Conservation (phyloP, 1,140 invertebrate genomes). For the Antheraea pernyi region DNA sequence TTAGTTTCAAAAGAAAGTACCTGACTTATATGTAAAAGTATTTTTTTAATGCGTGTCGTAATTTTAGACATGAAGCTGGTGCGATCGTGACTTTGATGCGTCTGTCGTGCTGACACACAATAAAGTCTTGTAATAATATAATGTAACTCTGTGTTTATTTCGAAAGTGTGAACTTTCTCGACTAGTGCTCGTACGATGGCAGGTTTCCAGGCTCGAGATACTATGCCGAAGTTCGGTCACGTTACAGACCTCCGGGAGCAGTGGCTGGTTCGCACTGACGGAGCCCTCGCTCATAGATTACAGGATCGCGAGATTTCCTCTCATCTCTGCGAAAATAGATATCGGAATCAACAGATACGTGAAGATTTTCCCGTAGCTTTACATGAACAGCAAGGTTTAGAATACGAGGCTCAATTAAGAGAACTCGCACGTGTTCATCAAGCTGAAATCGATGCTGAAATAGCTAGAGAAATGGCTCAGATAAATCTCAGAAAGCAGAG, state of each 20-base stretch:
- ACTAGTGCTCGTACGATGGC: slow-evolving; percentile 45
- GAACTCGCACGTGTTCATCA: slow-evolving; percentile 57
- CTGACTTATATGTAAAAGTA: neutral
- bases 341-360: slow-evolving; percentile 91
- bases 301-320: slow-evolving; percentile 94
- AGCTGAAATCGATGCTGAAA: slow-evolving; percentile 66
- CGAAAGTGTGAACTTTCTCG: slow-evolving; percentile 32
- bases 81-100: slow-evolving; percentile 3
- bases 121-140: slow-evolving; percentile 28
- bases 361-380: slow-evolving; percentile 93
- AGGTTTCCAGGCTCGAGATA: slow-evolving; percentile 58
- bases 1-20: slow-evolving; percentile 53
- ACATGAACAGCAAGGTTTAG: slow-evolving; percentile 85
- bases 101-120: slow-evolving; percentile 28
- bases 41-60: neutral
- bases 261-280: slow-evolving; percentile 96
- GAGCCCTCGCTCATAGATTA: slow-evolving; percentile 91
- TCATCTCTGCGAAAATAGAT: slow-evolving; percentile 91
- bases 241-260: slow-evolving; percentile 78
- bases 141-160: slow-evolving; percentile 27
- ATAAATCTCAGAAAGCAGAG: slow-evolving; percentile 61
- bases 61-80: neutral
- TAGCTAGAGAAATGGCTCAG: slow-evolving; percentile 68
- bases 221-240: slow-evolving; percentile 72
- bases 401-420: slow-evolving; percentile 52